Conservation (phyloP, 2,113 vertebrate genomes). For the Azemiops feae region DNA sequence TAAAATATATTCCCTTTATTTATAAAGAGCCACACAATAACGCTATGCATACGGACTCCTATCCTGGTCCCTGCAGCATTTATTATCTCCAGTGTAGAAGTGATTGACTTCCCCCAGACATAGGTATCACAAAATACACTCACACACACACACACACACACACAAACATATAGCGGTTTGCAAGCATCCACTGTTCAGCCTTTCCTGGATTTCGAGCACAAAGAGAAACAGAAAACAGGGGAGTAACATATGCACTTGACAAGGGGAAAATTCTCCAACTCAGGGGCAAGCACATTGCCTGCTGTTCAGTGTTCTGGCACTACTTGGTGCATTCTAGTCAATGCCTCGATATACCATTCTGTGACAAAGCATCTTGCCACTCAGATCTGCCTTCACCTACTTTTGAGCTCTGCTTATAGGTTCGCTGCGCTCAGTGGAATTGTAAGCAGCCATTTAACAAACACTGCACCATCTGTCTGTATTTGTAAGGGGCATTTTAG, state of each 20-base stretch:
- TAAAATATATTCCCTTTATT: slow-evolving; percentile 64
- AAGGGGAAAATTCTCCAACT: slow-evolving; percentile 4
- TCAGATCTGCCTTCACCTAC: background rate
- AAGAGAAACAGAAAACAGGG: background rate
- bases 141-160: background rate
- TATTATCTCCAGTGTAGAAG: background rate
- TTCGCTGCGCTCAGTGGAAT: background rate
- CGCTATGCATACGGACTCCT: slow-evolving; percentile 54
- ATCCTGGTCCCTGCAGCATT: background rate
- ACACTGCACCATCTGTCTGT: background rate
- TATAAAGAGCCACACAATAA: slow-evolving; percentile 60
- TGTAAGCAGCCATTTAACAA: background rate
- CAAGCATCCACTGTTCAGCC: background rate
- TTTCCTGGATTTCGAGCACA: background rate
- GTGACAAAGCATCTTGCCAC: background rate
- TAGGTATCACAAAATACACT: slow-evolving; percentile 27
- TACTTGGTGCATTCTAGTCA: slow-evolving; percentile 32
- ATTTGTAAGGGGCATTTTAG: slow-evolving; percentile 1
- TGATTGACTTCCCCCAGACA: slow-evolving; percentile 21
- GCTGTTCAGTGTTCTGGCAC: slow-evolving; percentile 15
- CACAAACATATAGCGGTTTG: background rate
- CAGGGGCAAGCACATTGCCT: background rate
- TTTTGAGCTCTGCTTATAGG: background rate
- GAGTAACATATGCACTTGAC: background rate
- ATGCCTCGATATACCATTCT: background rate